Base-by-base conservation (phyloP, 1,140 invertebrate genomes). In the Leptinotarsa lineolata region DNA sequence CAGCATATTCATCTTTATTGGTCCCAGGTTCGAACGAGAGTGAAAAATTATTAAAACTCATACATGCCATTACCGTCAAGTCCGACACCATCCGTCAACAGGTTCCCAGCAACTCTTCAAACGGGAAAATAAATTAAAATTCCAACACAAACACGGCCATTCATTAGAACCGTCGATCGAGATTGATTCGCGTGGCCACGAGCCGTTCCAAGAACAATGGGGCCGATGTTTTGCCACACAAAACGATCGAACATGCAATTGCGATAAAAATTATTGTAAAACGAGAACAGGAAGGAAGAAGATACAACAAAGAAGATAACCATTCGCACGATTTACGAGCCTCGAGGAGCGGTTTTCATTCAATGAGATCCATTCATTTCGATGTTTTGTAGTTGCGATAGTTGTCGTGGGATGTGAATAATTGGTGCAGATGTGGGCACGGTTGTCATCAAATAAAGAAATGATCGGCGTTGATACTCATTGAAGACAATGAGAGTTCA, bases 251-350 rank as follows among this genome's bases (percentile, higher is more conserved):
- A 54, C 48, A 54, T 54, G 48, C 13, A 54, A 54, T 54, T 13
- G 48, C 48, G 48, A 54, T 54, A 54, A 54, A 54, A 54, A 18
- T 54, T n/a, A 54, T 54, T 54, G 48, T 54, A 13, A 16, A 54
- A 54, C 48, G 48, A 54, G 48, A 54, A 54, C 48, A 54, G 48
- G 48, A 54, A 54, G 48, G 48, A 54, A 54, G 48, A 54, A 54
- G 30, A 39, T 39, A 39, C 30, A 39, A 39, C 8, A 11, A 39
- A 39, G 30, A 39, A 39, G 48, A 54, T 54, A 54, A 54, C 15
- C 3, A 54, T 54, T 54, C n/a, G 0, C 48, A n/a, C 48, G 48
- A 54, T n/a, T 54, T 54, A 54, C 48, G 48, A 54, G 48, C 6
- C 16, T 2, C 48, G 48, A 54, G 48, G 48, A 54, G 48, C 15